Percentiles rank a stretch among this genome's conserved stretches.
Conservation (phyloP, 2,113 vertebrate genomes). For the Sander vitreus region DNA sequence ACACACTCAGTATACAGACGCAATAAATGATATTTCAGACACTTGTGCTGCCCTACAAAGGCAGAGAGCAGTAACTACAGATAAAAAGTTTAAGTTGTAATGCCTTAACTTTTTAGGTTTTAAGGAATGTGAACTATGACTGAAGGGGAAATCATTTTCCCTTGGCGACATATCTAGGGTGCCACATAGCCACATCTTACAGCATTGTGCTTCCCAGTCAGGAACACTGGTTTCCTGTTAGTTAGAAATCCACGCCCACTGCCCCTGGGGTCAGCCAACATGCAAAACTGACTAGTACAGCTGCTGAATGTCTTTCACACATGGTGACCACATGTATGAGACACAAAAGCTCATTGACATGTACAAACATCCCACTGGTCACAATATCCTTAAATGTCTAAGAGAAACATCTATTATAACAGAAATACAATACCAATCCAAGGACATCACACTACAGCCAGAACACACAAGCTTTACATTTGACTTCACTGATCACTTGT, state of each 20-base stretch:
- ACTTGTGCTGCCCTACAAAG: not conserved
- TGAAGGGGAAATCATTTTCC: not conserved
- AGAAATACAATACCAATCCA: not conserved
- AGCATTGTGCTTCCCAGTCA: not conserved
- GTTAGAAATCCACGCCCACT: not conserved
- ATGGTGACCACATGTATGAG: constrained; percentile 48
- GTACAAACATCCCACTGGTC: not conserved
- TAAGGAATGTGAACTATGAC: not conserved
- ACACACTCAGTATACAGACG: not conserved
- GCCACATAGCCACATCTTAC: not conserved
- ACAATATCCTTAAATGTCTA: not conserved
- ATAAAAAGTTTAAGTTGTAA: no score
- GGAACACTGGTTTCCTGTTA: constrained; percentile 33
- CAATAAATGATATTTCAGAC: not conserved
- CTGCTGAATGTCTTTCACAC: constrained; percentile 39
- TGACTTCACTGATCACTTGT: not conserved
- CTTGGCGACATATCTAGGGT: not conserved
- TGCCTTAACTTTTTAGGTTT: not conserved
- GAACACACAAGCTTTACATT: not conserved
- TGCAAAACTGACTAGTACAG: not conserved
- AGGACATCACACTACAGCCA: not conserved
- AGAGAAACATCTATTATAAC: not conserved
- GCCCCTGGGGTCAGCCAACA: not conserved
- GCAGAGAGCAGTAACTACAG: not conserved
- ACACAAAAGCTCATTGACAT: not conserved